These are phyloP conservation scores for Nannoperca australis DNA, from an alignment of 2,797 vertebrate species.

Conservation along the genomic window DNA sequence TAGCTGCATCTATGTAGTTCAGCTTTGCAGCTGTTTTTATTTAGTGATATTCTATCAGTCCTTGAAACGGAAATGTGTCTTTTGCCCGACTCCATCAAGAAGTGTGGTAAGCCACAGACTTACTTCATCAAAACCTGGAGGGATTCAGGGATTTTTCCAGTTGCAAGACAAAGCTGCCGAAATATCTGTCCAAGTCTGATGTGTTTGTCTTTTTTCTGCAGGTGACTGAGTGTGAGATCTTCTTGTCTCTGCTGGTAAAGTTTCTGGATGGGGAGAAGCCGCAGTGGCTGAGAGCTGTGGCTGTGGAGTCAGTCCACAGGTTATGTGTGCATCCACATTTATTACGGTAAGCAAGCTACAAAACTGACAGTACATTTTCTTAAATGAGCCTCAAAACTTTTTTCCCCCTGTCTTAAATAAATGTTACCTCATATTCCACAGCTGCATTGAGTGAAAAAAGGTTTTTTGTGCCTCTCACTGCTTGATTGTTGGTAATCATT, in stretches of 20 bases:
- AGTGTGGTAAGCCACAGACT: neutral
- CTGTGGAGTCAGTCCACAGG: slow-evolving; percentile 97
- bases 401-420: neutral
- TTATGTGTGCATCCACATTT: slow-evolving; percentile 98
- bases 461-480: neutral
- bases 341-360: slow-evolving; percentile 86
- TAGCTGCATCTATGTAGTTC: slow-evolving; percentile 39
- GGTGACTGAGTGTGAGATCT: slow-evolving; percentile 99
- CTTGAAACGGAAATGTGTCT: slow-evolving; percentile 18
- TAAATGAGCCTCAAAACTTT: neutral
- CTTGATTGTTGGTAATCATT: slow-evolving; percentile 9
- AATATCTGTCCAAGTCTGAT: slow-evolving; percentile 7
- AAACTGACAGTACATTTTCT: neutral
- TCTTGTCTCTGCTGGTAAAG: slow-evolving; percentile 97
- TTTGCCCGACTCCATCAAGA: slow-evolving; percentile 3
- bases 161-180: neutral
- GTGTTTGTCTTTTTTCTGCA: slow-evolving; percentile 74
- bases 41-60: slow-evolving; percentile 28
- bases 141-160: slow-evolving; percentile 23
- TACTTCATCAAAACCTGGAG: slow-evolving; percentile 16
- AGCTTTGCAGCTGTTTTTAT: slow-evolving; percentile 51
- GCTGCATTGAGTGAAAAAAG: neutral
- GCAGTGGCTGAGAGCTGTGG: slow-evolving; percentile 97
- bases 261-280: slow-evolving; percentile 99
- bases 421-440: neutral